Percentiles rank a stretch among this genome's conserved stretches.
Evolutionary conservation across 2,888 invertebrate genomes (phyloP).

Genomic region (Mythimna albipuncta): DNA sequence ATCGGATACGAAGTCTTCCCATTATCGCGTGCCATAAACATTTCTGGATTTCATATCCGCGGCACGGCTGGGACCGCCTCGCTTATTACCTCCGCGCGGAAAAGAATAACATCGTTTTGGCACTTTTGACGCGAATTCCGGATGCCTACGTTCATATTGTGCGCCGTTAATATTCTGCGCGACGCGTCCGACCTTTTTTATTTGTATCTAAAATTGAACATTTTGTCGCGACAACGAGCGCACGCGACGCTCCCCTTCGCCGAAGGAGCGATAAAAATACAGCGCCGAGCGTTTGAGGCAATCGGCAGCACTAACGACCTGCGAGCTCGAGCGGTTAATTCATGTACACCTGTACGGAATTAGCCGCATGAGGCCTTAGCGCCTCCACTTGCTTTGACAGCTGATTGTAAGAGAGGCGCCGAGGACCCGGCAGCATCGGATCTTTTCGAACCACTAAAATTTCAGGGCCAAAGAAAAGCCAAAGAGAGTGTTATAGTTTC

Average conservation of each 20-base stretch:
- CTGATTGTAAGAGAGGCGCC: not conserved
- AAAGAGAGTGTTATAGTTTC: not conserved
- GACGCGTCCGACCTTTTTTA: constrained; percentile 90
- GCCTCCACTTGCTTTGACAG: constrained; percentile 12
- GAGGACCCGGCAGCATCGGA: not conserved
- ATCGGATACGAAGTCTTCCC: constrained; percentile 86
- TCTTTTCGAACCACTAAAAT: not conserved
- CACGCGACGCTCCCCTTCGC: constrained; percentile 81
- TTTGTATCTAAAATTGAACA: constrained; percentile 91
- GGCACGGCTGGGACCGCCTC: constrained; percentile 85
- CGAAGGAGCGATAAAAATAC: constrained; percentile 87
- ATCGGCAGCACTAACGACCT: constrained; percentile 81
- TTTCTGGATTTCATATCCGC: constrained; percentile 89
- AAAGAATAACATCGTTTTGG: constrained; percentile 90
- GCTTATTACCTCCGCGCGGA: constrained; percentile 89
- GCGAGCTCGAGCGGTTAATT: constrained; percentile 72
- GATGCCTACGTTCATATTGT: constrained; percentile 90
- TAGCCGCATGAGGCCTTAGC: constrained; percentile 54
- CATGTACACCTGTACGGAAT: constrained; percentile 74
- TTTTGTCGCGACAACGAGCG: constrained; percentile 90
- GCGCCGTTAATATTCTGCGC: constrained; percentile 90
- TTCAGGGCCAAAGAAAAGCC: not conserved
- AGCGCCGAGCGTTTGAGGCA: constrained; percentile 78
- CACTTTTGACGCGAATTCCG: constrained; percentile 90
- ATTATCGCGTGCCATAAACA: constrained; percentile 88